phyloP scores from a whole-genome alignment of 2,888 invertebrate genomes.

The Fragum fragum region DNA sequence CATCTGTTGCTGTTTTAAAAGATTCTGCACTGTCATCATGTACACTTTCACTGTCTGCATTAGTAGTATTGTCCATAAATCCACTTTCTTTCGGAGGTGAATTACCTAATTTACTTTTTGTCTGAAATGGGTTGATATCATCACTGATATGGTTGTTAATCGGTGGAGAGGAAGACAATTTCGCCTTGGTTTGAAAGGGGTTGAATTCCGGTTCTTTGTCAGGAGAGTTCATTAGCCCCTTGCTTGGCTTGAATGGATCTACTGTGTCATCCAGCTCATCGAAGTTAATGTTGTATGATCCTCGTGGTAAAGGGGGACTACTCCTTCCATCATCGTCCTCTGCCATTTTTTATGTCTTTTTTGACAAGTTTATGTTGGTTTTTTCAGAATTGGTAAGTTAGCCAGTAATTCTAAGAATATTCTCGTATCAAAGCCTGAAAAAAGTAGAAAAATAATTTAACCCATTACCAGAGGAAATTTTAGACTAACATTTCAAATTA shows the following conservation, averaged over 20 bases:
- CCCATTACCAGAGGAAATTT: no score
- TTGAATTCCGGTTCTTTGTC: conserved; percentile 62
- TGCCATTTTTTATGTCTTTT: conserved; percentile 28
- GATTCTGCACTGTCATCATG: conserved; percentile 46
- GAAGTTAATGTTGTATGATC: conserved; percentile 84
- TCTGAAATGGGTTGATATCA: conserved; percentile 80
- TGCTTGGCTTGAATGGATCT: conserved; percentile 81
- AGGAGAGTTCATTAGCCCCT: conserved; percentile 73
- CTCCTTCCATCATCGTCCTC: conserved; percentile 40
- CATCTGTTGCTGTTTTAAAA: conserved; percentile 43
- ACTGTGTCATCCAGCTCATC: conserved; percentile 81
- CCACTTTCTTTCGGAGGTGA: conserved; percentile 70
- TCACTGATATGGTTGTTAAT: conserved; percentile 59
- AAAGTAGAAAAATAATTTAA: no score
- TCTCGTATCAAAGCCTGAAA: no score
- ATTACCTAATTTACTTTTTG: conserved; percentile 72
- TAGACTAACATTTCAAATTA: no score
- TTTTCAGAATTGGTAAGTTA: no score
- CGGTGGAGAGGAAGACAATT: conserved; percentile 76
- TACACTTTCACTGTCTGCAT: conserved; percentile 30
- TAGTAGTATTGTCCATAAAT: background rate
- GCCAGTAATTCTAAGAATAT: no score
- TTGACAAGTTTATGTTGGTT: no score
- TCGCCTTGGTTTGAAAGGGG: conserved; percentile 79
- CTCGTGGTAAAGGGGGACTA: conserved; percentile 88